A percentile compares a stretch with the other conserved stretches of the same genome.
These are phyloP conservation scores for Pharmacophagus antenor DNA, from an alignment of 2,888 invertebrate species.

Conservation along the genomic window DNA sequence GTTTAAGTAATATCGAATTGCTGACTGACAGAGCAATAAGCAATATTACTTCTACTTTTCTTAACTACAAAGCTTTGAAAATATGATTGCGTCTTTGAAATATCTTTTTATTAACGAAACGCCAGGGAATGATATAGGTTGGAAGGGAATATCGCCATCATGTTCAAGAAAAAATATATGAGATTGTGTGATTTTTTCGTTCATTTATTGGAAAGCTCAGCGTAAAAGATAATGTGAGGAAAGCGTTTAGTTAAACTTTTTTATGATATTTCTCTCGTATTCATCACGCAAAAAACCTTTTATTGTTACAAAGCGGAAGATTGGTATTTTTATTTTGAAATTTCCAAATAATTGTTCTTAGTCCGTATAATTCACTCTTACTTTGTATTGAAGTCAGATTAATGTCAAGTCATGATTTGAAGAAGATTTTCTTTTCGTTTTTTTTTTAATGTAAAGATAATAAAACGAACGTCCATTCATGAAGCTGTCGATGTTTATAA, in stretches of 20 bases:
- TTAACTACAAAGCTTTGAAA: conserved; percentile 11
- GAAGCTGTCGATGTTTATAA: no score
- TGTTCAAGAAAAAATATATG: conserved; percentile 7
- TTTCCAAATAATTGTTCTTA: no score
- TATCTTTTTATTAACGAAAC: conserved; percentile 19
- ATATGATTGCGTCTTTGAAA: conserved; percentile 12
- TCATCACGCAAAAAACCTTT: background rate
- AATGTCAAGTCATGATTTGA: no score
- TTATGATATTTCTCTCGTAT: background rate
- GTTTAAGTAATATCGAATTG: conserved; percentile 5
- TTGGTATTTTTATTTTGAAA: no score
- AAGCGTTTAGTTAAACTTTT: no score
- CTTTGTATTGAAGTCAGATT: no score
- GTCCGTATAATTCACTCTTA: no score
- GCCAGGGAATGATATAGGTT: conserved; percentile 20
- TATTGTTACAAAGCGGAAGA: no score
- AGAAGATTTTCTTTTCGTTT: no score
- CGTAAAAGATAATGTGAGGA: background rate
- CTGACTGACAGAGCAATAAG: conserved; percentile 12
- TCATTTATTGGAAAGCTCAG: background rate
- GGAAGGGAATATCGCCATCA: conserved; percentile 18
- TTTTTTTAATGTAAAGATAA: no score
- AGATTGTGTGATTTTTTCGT: background rate
- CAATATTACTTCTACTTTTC: conserved; percentile 5
- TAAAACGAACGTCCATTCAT: no score